Base-by-base conservation (phyloP, 1,140 invertebrate species). In the Bombus superbus region DNA sequence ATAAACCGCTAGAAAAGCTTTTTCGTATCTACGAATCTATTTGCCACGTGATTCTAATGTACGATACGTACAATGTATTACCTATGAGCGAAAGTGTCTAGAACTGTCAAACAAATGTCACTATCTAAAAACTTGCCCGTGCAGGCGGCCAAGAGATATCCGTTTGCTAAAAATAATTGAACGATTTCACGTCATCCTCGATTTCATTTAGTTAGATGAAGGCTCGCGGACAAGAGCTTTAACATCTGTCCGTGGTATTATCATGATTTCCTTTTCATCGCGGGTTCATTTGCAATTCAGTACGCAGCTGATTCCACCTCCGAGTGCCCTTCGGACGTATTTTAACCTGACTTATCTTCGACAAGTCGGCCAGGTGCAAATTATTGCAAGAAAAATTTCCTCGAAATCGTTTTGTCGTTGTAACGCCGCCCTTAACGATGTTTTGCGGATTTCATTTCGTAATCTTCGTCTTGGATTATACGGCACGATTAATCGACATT, bases 281-380 rank as follows among this genome's bases (percentile, higher is more conserved):
- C 4, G 1, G 5, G 6, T 15, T 69, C 42, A 68, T 83, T 83
- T 78, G 73, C 81, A 77, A 83, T 83, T 83, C 81, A 77, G 62
- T 11, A 22, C 6, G 74, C 81, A 77, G 81, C 81, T 78, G 74
- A 78, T 83, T 68, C 62, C 38, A 25, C 2, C 44, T 47, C 6
- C 72, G 18, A 25, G 66, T 32, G 4, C 57, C 28, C 18, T n/a
- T 68, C 35, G 35, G 32, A 32, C 35, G 64, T 28, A 13, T 83
- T 83, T 78, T 40, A 69, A n/a, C 22, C 18, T 57, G 64, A 69
- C 62, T 78, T 57, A 57, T 42, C 35, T 57, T 57, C 28, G 22
- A 18, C 42, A 13, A 38, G 15, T 25, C 64, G 44, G n/a, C 11
- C 81, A 83, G 81, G 74, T 83, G 74, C 81, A 69, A 83, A 83